Conservation (phyloP, 2,797 vertebrate species). For the Gallirallus australis region DNA sequence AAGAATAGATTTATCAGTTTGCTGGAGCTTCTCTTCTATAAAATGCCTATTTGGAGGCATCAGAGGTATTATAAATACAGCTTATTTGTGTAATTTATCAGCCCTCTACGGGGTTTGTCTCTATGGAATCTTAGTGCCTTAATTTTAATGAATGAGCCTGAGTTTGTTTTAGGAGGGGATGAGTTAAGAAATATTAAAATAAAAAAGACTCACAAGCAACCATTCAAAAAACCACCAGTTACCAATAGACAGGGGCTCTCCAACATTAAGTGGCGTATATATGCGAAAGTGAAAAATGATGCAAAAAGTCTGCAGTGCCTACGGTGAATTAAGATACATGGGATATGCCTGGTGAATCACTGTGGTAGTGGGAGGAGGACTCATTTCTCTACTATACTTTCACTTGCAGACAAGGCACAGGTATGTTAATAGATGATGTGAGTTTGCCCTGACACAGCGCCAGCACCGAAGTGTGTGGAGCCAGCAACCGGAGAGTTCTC, state of each 20-base stretch:
- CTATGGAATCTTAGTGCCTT: slow-evolving; percentile 57
- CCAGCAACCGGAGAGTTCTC: background rate
- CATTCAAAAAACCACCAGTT: background rate
- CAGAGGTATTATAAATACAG: slow-evolving; percentile 71
- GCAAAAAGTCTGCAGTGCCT: background rate
- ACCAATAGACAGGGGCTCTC: background rate
- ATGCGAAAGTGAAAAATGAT: slow-evolving; percentile 32
- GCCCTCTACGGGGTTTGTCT: slow-evolving; percentile 39
- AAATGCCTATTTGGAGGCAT: slow-evolving; percentile 50
- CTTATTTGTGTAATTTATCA: slow-evolving; percentile 72
- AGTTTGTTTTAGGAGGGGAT: slow-evolving; percentile 68
- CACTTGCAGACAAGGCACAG: background rate
- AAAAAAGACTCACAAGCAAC: background rate
- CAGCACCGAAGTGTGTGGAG: background rate
- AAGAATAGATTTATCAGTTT: slow-evolving; percentile 60
- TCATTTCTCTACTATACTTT: background rate
- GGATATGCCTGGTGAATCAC: background rate
- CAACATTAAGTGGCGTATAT: background rate
- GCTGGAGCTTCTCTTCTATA: slow-evolving; percentile 49
- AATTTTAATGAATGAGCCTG: slow-evolving; percentile 69
- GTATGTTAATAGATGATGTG: fast-evolving
- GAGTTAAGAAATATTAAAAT: slow-evolving; percentile 64
- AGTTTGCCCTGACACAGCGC: fast-evolving
- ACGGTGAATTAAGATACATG: background rate
- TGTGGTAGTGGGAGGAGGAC: background rate